Percentiles rank a stretch among this genome's conserved stretches.
These are phyloP conservation scores for Neosilurus hyrtlii DNA, from an alignment of 2,797 vertebrate species.

Conservation along the genomic window DNA sequence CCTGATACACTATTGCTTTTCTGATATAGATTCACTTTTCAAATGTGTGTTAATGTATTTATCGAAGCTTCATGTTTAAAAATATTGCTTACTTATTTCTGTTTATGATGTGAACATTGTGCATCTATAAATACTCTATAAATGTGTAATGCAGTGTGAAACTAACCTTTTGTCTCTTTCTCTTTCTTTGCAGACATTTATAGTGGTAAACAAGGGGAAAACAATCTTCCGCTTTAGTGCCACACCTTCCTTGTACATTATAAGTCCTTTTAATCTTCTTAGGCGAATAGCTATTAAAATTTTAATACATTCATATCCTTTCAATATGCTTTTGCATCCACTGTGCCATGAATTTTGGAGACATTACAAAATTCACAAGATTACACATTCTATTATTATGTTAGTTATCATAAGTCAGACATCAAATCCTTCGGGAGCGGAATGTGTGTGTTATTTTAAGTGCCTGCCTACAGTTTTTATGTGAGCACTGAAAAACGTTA, in stretches of 20 bases:
- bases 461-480: conserved; percentile 24
- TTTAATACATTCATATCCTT: conserved; percentile 87
- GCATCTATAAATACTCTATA: neutral
- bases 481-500: conserved; percentile 15
- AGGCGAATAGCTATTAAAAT: conserved; percentile 99
- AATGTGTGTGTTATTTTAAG: conserved; percentile 33
- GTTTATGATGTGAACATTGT: neutral
- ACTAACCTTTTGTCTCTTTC: conserved; percentile 32
- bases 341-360: conserved; percentile 4
- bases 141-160: conserved; percentile 15
- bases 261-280: conserved; percentile 96
- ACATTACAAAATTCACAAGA: neutral
- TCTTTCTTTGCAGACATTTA: conserved; percentile 94
- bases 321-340: conserved; percentile 53
- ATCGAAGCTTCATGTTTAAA: neutral
- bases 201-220: conserved; percentile 99
- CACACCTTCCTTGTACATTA: conserved; percentile 99
- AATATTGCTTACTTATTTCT: neutral
- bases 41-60: neutral
- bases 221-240: conserved; percentile 99
- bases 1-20: neutral
- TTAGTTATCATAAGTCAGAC: neutral
- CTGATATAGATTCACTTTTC: neutral
- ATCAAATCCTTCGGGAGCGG: neutral
- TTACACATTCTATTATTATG: neutral